phyloP scores from a whole-genome alignment of 37 sponge, comb jelly and placozoan species.

The Geodia barretti region DNA sequence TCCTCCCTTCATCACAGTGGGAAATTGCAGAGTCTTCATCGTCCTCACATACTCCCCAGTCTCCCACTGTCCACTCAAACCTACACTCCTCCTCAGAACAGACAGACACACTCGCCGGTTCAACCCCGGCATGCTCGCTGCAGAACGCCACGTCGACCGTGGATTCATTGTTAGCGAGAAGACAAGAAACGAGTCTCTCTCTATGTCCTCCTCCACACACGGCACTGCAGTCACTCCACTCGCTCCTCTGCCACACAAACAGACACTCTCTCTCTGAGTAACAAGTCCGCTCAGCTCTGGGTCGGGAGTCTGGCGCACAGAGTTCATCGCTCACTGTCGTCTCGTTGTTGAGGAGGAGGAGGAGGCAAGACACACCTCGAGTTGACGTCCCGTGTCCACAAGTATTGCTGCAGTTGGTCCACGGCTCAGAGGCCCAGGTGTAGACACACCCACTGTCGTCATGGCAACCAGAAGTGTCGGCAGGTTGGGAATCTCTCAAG shows the following conservation, averaged over 20 bases:
- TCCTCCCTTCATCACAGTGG: slow-evolving; percentile 26
- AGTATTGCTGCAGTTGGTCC: background rate
- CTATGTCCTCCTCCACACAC: slow-evolving; percentile 1
- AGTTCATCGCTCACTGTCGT: background rate
- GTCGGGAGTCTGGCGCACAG: background rate
- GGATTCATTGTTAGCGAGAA: background rate
- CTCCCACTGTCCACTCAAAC: slow-evolving; percentile 7
- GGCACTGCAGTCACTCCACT: background rate
- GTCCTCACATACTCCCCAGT: slow-evolving; percentile 31
- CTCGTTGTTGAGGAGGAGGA: background rate
- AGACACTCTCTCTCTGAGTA: background rate
- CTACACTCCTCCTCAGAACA: background rate
- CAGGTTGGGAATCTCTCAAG: background rate
- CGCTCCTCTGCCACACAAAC: background rate
- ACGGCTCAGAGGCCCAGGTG: background rate
- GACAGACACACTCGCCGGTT: too few species aligned
- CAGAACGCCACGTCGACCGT: background rate
- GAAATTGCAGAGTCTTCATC: too few species aligned
- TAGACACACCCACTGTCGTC: background rate
- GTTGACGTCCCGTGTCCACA: background rate
- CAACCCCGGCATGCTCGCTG: too few species aligned
- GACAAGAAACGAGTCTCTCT: background rate
- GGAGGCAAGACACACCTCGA: background rate
- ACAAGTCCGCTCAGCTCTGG: background rate
- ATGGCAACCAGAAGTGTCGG: background rate